Evolutionary conservation across 2,888 invertebrate species (phyloP).

Genomic region (Osedax fenrisi): DNA sequence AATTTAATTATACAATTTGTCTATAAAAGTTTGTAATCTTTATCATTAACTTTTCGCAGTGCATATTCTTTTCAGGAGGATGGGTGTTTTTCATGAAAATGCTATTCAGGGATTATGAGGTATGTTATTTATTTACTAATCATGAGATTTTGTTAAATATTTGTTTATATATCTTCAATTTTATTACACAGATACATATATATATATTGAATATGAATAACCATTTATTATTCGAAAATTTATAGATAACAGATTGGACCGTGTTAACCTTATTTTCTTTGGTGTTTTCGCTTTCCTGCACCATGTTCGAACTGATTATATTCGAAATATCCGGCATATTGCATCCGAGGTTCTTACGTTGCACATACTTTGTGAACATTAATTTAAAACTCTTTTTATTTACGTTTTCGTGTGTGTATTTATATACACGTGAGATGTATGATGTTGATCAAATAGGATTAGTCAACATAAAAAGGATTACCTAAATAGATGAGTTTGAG

Average conservation of each 20-base stretch:
- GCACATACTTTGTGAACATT: too few relatives aligned
- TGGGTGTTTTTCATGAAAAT: conserved; percentile 97
- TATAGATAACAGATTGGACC: conserved; percentile 69
- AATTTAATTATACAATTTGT: too few relatives aligned
- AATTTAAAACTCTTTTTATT: too few relatives aligned
- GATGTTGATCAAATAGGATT: too few relatives aligned
- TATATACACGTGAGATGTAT: too few relatives aligned
- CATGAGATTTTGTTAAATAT: too few relatives aligned
- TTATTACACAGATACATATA: neutral
- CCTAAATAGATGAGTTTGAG: too few relatives aligned
- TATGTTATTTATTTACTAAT: too few relatives aligned
- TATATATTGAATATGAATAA: neutral
- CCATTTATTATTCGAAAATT: conserved; percentile 3
- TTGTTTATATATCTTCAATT: neutral
- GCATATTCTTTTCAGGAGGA: conserved; percentile 81
- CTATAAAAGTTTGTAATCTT: too few relatives aligned
- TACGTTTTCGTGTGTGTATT: too few relatives aligned
- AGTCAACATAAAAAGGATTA: too few relatives aligned
- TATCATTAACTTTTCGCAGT: neutral
- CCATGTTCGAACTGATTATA: conserved; percentile 97
- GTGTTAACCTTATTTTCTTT: conserved; percentile 89
- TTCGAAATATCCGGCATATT: conserved; percentile 92
- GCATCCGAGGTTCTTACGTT: conserved; percentile 69
- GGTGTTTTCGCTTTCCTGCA: conserved; percentile 88
- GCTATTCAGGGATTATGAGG: conserved; percentile 87